phyloP scores from a whole-genome alignment of 2,888 invertebrate species.

The Thalpophila matura region DNA sequence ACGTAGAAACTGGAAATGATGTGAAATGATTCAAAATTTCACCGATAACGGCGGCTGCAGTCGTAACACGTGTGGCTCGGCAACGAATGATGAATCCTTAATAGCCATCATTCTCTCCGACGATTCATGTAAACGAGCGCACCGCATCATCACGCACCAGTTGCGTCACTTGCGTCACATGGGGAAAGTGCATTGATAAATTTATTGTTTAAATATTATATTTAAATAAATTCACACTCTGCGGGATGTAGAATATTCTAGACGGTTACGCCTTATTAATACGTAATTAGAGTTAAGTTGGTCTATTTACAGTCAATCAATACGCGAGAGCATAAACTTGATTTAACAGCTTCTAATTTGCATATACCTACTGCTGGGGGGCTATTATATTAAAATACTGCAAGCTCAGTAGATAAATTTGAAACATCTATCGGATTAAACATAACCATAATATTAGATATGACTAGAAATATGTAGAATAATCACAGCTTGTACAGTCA shows the following conservation, averaged over 20 bases:
- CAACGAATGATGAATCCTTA: conserved; percentile 75
- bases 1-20: conserved; percentile 62
- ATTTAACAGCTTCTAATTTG: conserved; percentile 24
- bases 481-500: neutral
- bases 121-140: conserved; percentile 79
- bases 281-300: conserved; percentile 18
- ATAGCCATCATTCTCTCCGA: conserved; percentile 75
- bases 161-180: conserved; percentile 81
- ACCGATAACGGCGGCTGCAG: conserved; percentile 57
- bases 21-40: conserved; percentile 67
- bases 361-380: neutral
- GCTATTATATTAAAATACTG: too few species aligned
- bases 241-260: conserved; percentile 45
- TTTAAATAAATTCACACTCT: conserved; percentile 61
- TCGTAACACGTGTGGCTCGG: conserved; percentile 64
- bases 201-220: conserved; percentile 70
- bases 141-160: conserved; percentile 77
- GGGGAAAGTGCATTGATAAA: conserved; percentile 84
- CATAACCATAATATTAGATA: too few species aligned
- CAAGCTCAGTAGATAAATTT: conserved; percentile 5
- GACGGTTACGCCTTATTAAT: conserved; percentile 9
- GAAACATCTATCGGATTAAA: neutral
- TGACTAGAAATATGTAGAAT: too few species aligned
- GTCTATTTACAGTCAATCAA: conserved; percentile 34
- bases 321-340: conserved; percentile 15